Base-by-base conservation (phyloP, 2,888 invertebrate species). In the Athalia rosae region DNA sequence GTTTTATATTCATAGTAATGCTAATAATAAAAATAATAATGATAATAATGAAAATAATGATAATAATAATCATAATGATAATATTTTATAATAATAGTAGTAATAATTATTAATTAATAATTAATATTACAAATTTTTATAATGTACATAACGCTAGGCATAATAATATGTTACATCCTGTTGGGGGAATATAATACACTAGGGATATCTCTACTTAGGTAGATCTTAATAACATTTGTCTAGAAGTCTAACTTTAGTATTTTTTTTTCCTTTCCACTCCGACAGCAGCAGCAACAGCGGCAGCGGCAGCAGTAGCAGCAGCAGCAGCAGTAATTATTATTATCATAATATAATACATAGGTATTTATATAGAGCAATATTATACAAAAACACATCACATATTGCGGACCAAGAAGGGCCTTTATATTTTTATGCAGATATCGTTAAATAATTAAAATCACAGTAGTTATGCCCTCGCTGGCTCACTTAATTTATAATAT, bases 371-470 rank as follows among this genome's bases (percentile, higher is more conserved):
- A 88, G 87, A 88, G 87, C 87, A 87, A 84, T 89, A 89, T 89
- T 87, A 88, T 89, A 89, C 89, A 89, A 88, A 88, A 89, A 89
- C 87, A 89, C 89, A 89, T 89, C 89, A 89, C 89, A 89, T 88
- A 87, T 86, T 87, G 86, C 86, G 85, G 82, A 84, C 85, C 87
- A 84, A 82, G 83, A 83, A 83, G 85, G 87, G 84, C 84, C 85
- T 76, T 64, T 66, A 71, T 78, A 76, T 77, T 74, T 82, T 82
- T 84, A 84, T 84, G 82, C 83, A 84, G 82, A 84, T 88, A 89
- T 89, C 87, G 86, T 89, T 89, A 89, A 89, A 89, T 89, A 89
- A 89, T 89, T 89, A 89, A 89, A 89, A 89, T 89, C 89, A 89
- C 89, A 89, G 89, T 89, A 89, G 89, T 89, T 88, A 89, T 89